A percentile compares a stretch with the other conserved stretches of the same genome.
These are phyloP conservation scores for Nannobrachium achirus DNA, from an alignment of 2,113 vertebrate genomes.

Conservation along the genomic window DNA sequence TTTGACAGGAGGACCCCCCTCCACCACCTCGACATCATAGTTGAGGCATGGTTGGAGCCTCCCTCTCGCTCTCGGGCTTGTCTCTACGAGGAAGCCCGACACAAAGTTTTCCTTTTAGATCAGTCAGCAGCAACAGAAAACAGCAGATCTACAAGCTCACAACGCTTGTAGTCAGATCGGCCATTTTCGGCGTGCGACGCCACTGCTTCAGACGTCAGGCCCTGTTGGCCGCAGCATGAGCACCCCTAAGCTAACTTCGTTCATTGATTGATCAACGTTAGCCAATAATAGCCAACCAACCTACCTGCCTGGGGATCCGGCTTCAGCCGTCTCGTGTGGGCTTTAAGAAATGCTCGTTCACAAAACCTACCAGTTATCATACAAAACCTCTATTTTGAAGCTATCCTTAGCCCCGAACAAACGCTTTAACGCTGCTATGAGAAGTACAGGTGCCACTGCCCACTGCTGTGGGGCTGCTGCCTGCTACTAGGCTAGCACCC, in stretches of 20 bases:
- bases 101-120: background rate
- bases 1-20: constrained; percentile 50
- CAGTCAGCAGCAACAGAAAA: background rate
- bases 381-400: background rate
- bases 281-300: constrained; percentile 19
- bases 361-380: background rate
- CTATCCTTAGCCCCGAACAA: background rate
- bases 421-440: background rate
- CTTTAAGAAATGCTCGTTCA: background rate
- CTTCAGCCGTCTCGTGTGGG: background rate
- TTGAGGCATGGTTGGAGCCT: constrained; percentile 18
- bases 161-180: too few relatives aligned
- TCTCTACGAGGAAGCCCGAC: background rate
- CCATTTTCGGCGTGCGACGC: too few relatives aligned
- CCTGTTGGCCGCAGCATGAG: constrained; percentile 24
- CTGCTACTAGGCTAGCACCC: too few relatives aligned
- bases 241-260: constrained; percentile 46
- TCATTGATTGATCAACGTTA: constrained; percentile 61
- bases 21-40: constrained; percentile 13
- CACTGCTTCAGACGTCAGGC: constrained; percentile 22
- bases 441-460: constrained; percentile 11
- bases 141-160: background rate
- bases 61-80: background rate
- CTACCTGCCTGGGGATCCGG: background rate
- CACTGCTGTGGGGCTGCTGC: constrained; percentile 6